phyloP scores from a whole-genome alignment of 1,140 invertebrate genomes.

The Oscheius sp. region DNA sequence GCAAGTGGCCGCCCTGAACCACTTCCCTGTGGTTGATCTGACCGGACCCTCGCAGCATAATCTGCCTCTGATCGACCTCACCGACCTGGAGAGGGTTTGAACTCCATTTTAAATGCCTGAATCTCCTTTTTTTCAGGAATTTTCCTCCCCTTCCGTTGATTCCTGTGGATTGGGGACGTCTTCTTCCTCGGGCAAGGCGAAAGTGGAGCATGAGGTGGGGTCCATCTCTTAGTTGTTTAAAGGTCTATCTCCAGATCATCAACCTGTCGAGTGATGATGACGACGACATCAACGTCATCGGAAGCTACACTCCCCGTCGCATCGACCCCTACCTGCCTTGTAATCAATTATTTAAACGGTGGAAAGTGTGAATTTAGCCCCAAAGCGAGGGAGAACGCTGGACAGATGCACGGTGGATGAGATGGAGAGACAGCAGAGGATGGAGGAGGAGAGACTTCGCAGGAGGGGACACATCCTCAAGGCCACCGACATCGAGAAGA shows the following conservation, averaged over 20 bases:
- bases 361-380: too few relatives aligned
- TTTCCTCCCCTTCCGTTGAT: too few relatives aligned
- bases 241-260: neutral
- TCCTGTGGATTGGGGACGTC: too few relatives aligned
- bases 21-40: slow-evolving; percentile 10
- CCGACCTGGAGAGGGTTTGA: too few relatives aligned
- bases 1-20: slow-evolving; percentile 15
- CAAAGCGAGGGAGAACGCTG: too few relatives aligned
- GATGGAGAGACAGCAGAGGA: neutral
- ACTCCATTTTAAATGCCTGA: too few relatives aligned
- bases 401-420: neutral
- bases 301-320: neutral
- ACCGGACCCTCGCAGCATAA: too few relatives aligned
- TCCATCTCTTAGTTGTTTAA: neutral
- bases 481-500: neutral
- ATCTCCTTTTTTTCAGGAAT: too few relatives aligned
- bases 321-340: neutral
- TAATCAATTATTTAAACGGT: neutral
- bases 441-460: neutral
- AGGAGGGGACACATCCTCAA: neutral
- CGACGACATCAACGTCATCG: slow-evolving; percentile 13
- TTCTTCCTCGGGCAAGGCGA: too few relatives aligned
- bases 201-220: neutral
- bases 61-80: too few relatives aligned
- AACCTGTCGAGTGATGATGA: slow-evolving; percentile 7